These are phyloP conservation scores for Zaprionus davidi DNA, from an alignment of 1,140 invertebrate genomes.

Conservation along the genomic window DNA sequence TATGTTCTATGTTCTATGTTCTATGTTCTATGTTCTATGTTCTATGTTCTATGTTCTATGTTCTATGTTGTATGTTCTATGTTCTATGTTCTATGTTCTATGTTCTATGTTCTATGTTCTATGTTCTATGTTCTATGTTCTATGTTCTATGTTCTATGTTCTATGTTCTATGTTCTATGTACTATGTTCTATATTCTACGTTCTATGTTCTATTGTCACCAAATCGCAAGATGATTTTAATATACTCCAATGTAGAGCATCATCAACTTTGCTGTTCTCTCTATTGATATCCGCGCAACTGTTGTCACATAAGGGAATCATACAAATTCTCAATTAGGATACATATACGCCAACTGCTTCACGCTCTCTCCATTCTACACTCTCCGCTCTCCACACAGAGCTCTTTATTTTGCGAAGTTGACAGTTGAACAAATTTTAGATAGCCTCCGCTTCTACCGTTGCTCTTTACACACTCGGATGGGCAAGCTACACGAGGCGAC, in stretches of 20 bases:
- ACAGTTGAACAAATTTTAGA: slow-evolving; percentile 47
- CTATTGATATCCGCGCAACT: slow-evolving; percentile 9
- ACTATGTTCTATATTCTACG: not conserved
- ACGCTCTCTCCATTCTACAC: not conserved
- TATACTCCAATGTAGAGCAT: not conserved
- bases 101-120: not conserved
- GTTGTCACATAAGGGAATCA: slow-evolving; percentile 20
- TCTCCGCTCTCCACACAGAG: not conserved
- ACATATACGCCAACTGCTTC: slow-evolving; percentile 25
- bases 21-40: too few relatives aligned
- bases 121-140: too few relatives aligned
- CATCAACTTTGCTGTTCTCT: slow-evolving; percentile 10
- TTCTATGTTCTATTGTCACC: not conserved
- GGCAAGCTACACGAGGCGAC: slow-evolving; percentile 11
- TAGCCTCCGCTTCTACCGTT: slow-evolving; percentile 34
- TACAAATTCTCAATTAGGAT: slow-evolving; percentile 27
- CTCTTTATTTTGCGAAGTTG: slow-evolving; percentile 37
- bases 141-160: not conserved
- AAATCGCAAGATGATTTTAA: not conserved
- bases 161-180: not conserved
- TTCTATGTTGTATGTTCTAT: too few relatives aligned
- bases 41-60: too few relatives aligned
- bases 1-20: too few relatives aligned
- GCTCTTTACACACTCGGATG: slow-evolving; percentile 33
- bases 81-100: not conserved